Base-by-base conservation (phyloP, 2,113 vertebrate species). In the Laticauda laticaudata region DNA sequence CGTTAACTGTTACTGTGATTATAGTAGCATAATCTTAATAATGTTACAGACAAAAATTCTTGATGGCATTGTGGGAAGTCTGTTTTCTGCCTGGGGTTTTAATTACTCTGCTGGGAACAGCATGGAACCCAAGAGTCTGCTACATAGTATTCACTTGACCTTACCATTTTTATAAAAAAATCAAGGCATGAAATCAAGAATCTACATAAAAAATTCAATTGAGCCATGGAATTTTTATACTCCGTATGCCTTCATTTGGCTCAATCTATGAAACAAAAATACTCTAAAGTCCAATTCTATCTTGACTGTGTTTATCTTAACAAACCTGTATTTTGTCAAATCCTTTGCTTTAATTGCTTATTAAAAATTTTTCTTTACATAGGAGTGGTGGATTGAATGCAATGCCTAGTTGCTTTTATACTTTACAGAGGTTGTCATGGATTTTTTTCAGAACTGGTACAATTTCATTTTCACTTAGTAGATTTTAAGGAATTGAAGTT, bases 71-170 rank as follows among this genome's bases (percentile, higher is more conserved):
- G 96, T 96, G 97, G 94, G 96, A 94, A 96, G 59, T 91, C 88
- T 92, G 88, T 95, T 95, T 96, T 95, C 96, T 97, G 96, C 96
- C 94, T 93, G 96, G 92, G 94, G 94, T 94, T 87, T 95, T 97
- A 94, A 96, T 96, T 93, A 96, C 93, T 54, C 91, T 96, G 51
- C 87, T 69, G 91, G 86, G 89, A 95, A 93, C 90, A 87, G 56
- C 92, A 93, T 93, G 92, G 93, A 96, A 59, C 92, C 51, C 90
- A 6, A 21, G 92, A 94, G 94, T 87, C 61, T 53, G 88, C 94
- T 92, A 91, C 94, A 92, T 94, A 85, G 91, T 94, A 93, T 53
- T 51, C 59, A 0, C 87, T 29, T 86, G 86, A 57, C 86, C 92
- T 29, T 48, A 34, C 86, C 86, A 54, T 81, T 39, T 59, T 87